Evolutionary conservation across 2,113 vertebrate genomes (phyloP).

Genomic region (Rana temporaria): DNA sequence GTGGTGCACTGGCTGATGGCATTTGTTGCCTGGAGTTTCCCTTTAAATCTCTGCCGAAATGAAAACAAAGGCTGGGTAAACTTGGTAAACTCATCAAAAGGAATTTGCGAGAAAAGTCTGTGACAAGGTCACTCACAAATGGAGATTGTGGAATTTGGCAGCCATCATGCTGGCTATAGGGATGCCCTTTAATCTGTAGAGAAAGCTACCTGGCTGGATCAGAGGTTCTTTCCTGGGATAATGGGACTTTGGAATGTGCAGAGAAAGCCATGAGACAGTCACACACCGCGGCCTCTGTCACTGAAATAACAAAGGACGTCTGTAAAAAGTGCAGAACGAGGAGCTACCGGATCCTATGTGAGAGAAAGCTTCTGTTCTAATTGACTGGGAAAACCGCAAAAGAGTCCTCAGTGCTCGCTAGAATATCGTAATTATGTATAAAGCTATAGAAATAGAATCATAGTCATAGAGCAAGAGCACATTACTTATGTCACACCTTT

Average conservation of each 20-base stretch:
- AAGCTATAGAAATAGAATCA: no score
- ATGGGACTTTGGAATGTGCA: conserved; percentile 28
- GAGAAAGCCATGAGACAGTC: neutral
- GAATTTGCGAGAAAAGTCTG: neutral
- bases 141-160: neutral
- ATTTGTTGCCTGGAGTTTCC: no score
- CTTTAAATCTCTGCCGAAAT: neutral
- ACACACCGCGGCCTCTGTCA: neutral
- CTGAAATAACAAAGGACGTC: conserved; percentile 3
- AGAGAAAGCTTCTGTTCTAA: neutral
- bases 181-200: conserved; percentile 26
- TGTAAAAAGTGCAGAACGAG: neutral
- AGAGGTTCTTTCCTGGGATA: neutral
- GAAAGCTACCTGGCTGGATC: conserved; percentile 11
- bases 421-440: no score
- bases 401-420: no score
- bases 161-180: neutral
- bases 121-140: conserved; percentile 14
- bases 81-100: conserved; percentile 1
- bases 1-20: no score
- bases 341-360: neutral
- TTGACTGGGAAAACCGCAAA: neutral
- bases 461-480: no score
- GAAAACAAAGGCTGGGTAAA: no score
- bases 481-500: no score